phyloP scores from a whole-genome alignment of 1,140 invertebrate genomes.

The Octopus bimaculoides region DNA sequence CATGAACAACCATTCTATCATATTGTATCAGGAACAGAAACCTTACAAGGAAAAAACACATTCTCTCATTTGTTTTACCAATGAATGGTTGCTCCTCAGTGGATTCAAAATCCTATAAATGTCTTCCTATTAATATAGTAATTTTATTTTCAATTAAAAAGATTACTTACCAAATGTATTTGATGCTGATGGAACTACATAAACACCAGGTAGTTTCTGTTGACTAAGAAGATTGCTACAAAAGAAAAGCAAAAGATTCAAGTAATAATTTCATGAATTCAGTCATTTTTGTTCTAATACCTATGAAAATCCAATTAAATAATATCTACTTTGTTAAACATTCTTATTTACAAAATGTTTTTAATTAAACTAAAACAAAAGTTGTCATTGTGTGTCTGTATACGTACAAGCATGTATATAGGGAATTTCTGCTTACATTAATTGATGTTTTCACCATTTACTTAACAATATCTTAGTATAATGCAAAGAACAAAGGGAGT shows the following conservation, averaged over 20 bases:
- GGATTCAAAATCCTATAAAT: background rate
- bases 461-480: too few relatives aligned
- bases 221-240: conserved; percentile 79
- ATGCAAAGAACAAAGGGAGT: too few relatives aligned
- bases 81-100: background rate
- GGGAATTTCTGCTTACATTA: too few relatives aligned
- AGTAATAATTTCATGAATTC: too few relatives aligned
- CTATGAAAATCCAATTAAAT: too few relatives aligned
- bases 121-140: background rate
- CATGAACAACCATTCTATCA: background rate
- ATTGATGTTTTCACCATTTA: too few relatives aligned
- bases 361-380: too few relatives aligned
- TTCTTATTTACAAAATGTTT: too few relatives aligned
- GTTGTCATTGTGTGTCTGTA: too few relatives aligned
- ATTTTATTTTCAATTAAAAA: background rate
- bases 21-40: background rate
- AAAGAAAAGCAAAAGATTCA: conserved; percentile 36
- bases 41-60: background rate
- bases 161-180: conserved; percentile 59
- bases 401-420: too few relatives aligned
- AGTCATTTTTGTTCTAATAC: too few relatives aligned
- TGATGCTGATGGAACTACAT: conserved; percentile 84
- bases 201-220: conserved; percentile 82
- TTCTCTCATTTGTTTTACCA: background rate
- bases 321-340: too few relatives aligned